phyloP scores from a whole-genome alignment of 2,888 invertebrate species.

The Apodemia hepburni region DNA sequence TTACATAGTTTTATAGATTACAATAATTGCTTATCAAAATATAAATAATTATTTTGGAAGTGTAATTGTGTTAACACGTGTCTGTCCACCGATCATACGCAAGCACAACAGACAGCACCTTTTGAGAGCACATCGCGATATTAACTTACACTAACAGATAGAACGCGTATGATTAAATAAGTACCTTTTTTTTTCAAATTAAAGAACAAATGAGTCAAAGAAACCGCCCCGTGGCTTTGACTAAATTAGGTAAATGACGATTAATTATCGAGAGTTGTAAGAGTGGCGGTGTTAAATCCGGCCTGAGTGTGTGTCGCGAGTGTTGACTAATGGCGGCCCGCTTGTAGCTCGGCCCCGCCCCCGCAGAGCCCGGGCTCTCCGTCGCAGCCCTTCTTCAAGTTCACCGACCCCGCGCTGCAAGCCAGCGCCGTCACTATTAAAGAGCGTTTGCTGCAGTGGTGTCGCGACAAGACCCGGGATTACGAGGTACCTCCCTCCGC shows the following conservation, averaged over 20 bases:
- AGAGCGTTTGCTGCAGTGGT: constrained; percentile 98
- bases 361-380: constrained; percentile 82
- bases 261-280: background rate
- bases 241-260: background rate
- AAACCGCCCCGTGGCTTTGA: constrained; percentile 9
- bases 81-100: constrained; percentile 33
- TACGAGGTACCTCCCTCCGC: constrained; percentile 89
- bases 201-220: background rate
- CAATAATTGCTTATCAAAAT: constrained; percentile 9
- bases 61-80: constrained; percentile 47
- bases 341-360: constrained; percentile 87
- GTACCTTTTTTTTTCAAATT: background rate
- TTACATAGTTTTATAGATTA: background rate
- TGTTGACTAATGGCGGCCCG: constrained; percentile 65
- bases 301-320: constrained; percentile 26
- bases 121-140: constrained; percentile 33
- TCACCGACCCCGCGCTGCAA: constrained; percentile 94
- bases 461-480: constrained; percentile 97
- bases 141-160: constrained; percentile 33
- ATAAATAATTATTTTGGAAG: constrained; percentile 7
- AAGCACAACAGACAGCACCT: constrained; percentile 44
- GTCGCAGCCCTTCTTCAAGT: constrained; percentile 91
- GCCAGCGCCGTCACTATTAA: constrained; percentile 97
- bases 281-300: constrained; percentile 16
- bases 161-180: constrained; percentile 2